Evolutionary conservation across 1,140 invertebrate species (phyloP).

Genomic region (Oncopodura yosiiana): DNA sequence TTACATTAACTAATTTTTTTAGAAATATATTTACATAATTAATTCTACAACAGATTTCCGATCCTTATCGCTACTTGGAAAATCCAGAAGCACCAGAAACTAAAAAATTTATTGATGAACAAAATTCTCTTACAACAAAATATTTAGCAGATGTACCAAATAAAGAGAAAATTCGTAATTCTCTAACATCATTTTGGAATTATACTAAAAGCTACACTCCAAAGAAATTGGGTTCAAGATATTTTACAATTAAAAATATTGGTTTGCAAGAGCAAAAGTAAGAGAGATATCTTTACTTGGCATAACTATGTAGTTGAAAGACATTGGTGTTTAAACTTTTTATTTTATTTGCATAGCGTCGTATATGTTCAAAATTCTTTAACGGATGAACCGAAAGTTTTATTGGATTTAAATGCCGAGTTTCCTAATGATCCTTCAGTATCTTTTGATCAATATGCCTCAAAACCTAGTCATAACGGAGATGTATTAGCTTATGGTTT

Average conservation of each 20-base stretch:
- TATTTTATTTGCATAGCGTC: constrained; percentile 58
- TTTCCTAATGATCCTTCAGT: constrained; percentile 66
- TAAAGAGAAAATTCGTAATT: constrained; percentile 59
- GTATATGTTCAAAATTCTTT: constrained; percentile 79
- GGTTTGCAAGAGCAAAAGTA: constrained; percentile 94
- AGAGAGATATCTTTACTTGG: not conserved
- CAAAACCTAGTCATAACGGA: too few species aligned
- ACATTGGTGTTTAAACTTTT: too few species aligned
- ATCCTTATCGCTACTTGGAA: constrained; percentile 95
- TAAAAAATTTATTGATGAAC: constrained; percentile 76
- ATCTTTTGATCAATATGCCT: constrained; percentile 86
- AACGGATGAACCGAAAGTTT: constrained; percentile 65
- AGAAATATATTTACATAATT: not conserved
- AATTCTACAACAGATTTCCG: constrained; percentile 53
- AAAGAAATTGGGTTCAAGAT: constrained; percentile 65
- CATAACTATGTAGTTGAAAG: too few species aligned
- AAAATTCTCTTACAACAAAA: constrained; percentile 79
- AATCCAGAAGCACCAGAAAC: constrained; percentile 88
- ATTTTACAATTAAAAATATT: constrained; percentile 87
- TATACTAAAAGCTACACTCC: constrained; percentile 90
- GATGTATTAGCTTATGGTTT: constrained; percentile 80
- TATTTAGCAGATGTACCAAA: constrained; percentile 67
- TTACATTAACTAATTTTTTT: not conserved
- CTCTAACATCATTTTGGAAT: constrained; percentile 83
- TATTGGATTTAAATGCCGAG: too few species aligned